phyloP scores from a whole-genome alignment of 2,113 vertebrate species.

The Meleagris gallopavo region DNA sequence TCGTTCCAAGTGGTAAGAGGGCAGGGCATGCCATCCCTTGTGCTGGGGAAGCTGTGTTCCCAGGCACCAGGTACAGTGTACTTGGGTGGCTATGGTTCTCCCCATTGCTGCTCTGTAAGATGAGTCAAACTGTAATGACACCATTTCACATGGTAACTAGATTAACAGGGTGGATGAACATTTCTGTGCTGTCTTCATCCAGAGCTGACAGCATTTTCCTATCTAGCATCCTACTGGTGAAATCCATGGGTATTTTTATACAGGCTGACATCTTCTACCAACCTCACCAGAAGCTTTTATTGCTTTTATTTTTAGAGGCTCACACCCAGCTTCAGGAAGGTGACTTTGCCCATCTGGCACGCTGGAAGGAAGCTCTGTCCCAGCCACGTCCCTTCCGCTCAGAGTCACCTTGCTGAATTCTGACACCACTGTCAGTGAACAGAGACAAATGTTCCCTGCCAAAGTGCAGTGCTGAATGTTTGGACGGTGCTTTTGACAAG shows the following conservation, averaged over 20 bases:
- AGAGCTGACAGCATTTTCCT: conserved; percentile 40
- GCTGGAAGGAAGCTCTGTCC: not conserved
- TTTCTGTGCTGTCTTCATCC: conserved; percentile 49
- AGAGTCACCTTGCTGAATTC: not conserved
- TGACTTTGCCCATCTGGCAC: conserved; percentile 45
- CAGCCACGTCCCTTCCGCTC: not conserved
- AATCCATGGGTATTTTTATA: conserved; percentile 56
- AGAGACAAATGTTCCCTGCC: not conserved
- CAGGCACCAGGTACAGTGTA: not conserved
- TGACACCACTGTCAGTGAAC: not conserved
- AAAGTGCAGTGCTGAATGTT: not conserved
- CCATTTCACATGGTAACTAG: conserved; percentile 36
- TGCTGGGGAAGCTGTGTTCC: not conserved
- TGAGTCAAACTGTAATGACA: not conserved
- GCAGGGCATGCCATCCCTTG: not conserved
- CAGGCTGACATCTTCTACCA: conserved; percentile 54
- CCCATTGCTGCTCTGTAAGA: not conserved
- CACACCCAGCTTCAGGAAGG: conserved; percentile 1
- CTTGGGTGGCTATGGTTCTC: not conserved
- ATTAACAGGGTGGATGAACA: conserved; percentile 60
- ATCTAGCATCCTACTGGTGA: conserved; percentile 19
- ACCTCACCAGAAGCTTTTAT: conserved; percentile 54
- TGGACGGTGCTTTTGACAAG: not conserved
- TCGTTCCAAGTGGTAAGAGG: not conserved
- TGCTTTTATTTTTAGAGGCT: conserved; percentile 56